Evolutionary conservation across 2,113 vertebrate species (phyloP), one percentile per base, ranked within the genome.

Genomic region (Apus apus): DNA sequence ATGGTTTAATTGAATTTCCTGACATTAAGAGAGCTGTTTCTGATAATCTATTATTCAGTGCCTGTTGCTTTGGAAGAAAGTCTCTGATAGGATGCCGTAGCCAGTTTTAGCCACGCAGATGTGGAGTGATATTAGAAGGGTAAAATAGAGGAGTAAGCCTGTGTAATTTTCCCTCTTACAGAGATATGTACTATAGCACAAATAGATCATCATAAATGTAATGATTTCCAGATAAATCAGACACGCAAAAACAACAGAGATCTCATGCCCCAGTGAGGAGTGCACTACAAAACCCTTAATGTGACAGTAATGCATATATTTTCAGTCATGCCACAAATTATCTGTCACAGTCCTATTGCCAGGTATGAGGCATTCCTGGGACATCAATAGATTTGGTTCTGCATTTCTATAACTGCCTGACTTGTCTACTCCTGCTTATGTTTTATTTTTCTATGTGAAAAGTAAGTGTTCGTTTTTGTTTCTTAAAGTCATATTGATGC

Each of bases 1-100:
- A 96, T 83, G 65, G 56, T 84, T 97, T 97, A 96, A 97, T 89
- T 97, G 88, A 97, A 94, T 81, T 96, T 96, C 90, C 76, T 95
- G 92, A 95, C 46, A 87, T 25, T 40, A 96, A 94, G 73, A 94
- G 74, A 94, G 81, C 50, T 95, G 95, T 95, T 96, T 97, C 85
- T 96, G 89, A 58, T 94, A 80, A 96, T 90, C 93, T 97, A 61
- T 93, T 93, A n/a, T n/a, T n/a, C 80, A 89, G 75, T 72, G 34
- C 45, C 66, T 82, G 79, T 87, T 95, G 85, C 91, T 36, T 61
- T 32, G 19, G 8, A 65, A 67, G 73, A 90, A 87, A 68, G 25
- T 23, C 70, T 61, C 85, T 40, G 93, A 90, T 34, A 91, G 86
- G 51, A 92, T 90, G 53, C 38, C 88, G 48, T 29, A 92, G 46